A percentile compares a stretch with the other conserved stretches of the same genome.
These are phyloP conservation scores for Caenorhabditis macrosperma DNA, from an alignment of 2,888 invertebrate species.

Conservation along the genomic window DNA sequence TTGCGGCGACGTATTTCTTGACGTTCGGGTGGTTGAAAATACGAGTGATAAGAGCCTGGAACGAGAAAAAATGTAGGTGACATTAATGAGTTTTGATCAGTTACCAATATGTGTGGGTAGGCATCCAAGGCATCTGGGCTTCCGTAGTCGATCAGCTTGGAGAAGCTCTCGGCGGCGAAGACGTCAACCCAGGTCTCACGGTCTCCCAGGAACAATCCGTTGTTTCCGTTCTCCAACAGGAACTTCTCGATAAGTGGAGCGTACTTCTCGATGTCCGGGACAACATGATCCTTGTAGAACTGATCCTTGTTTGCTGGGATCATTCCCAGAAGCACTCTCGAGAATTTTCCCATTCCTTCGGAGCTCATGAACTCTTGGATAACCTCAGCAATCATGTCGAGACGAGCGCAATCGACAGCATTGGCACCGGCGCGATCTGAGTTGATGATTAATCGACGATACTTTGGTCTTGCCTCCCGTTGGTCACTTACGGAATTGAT, in stretches of 20 bases:
- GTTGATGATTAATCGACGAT: background rate
- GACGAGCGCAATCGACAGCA: conserved; percentile 68
- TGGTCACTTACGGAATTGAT: conserved; percentile 69
- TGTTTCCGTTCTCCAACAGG: conserved; percentile 73
- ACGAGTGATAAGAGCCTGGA: conserved; percentile 70
- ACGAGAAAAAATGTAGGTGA: too few species aligned
- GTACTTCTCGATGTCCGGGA: conserved; percentile 70
- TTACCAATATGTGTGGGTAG: conserved; percentile 72
- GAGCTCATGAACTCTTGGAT: conserved; percentile 64
- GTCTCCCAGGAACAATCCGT: conserved; percentile 71
- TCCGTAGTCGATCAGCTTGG: conserved; percentile 72
- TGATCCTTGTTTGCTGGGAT: conserved; percentile 56
- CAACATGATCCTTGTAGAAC: conserved; percentile 71
- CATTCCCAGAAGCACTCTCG: conserved; percentile 62
- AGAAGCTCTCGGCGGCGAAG: conserved; percentile 74
- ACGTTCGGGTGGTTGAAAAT: conserved; percentile 73
- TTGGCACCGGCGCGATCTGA: conserved; percentile 65
- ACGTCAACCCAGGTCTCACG: conserved; percentile 78
- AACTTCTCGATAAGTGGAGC: conserved; percentile 74
- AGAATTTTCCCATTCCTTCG: conserved; percentile 62
- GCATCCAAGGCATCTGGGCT: conserved; percentile 72
- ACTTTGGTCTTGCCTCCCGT: too few species aligned
- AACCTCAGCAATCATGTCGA: conserved; percentile 75
- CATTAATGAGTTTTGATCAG: too few species aligned
- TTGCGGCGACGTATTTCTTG: conserved; percentile 66